These are phyloP conservation scores for Drosophila conformis DNA, from an alignment of 2,888 invertebrate species.

Conservation along the genomic window DNA sequence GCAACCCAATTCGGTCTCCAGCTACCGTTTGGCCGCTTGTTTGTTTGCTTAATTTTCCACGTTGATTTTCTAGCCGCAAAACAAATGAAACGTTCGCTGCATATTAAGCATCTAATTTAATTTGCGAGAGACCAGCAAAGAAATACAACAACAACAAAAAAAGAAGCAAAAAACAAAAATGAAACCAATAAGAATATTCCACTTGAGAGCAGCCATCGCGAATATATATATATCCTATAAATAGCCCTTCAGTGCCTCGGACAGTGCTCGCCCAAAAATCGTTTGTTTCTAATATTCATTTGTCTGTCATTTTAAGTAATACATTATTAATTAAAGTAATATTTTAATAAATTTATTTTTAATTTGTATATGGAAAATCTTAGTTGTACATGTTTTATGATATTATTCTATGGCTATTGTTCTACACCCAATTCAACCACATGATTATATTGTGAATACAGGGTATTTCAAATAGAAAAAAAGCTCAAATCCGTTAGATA, in stretches of 20 bases:
- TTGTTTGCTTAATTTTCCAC: constrained; percentile 80
- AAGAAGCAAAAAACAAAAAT: constrained; percentile 18
- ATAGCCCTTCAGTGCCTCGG: background rate
- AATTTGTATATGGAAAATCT: background rate
- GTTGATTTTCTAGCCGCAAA: constrained; percentile 82
- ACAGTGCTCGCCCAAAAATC: too few relatives aligned
- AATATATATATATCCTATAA: constrained; percentile 3
- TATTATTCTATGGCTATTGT: constrained; percentile 1
- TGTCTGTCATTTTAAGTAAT: too few relatives aligned
- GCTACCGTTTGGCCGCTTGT: constrained; percentile 43
- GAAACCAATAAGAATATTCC: constrained; percentile 2
- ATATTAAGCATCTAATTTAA: constrained; percentile 79
- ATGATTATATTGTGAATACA: constrained; percentile 1
- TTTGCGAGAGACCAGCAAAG: constrained; percentile 57
- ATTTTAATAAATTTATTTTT: background rate
- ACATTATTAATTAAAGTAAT: background rate
- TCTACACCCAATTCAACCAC: accelerated
- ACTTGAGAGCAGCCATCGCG: background rate
- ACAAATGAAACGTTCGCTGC: constrained; percentile 78
- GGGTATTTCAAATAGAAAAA: constrained; percentile 37
- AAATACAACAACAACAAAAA: constrained; percentile 6
- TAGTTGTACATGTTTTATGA: background rate
- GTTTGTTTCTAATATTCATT: too few relatives aligned
- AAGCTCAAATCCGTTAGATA: constrained; percentile 44
- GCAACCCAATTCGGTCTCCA: constrained; percentile 11